phyloP scores from a whole-genome alignment of 2,113 vertebrate genomes.

The Tachysurus fulvidraco region DNA sequence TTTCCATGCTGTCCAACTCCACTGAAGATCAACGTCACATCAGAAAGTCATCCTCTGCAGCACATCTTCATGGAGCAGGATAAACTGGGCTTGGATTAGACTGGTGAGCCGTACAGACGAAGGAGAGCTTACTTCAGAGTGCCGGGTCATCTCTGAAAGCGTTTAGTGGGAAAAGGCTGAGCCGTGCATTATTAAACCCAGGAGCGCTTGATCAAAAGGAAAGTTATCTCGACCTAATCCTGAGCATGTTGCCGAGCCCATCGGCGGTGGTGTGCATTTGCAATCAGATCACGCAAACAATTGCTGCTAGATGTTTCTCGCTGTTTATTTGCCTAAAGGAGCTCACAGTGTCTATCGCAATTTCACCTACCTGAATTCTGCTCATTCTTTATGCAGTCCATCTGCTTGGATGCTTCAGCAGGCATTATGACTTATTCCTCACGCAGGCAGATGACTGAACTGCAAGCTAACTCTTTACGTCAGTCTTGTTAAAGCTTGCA shows the following conservation, averaged over 20 bases:
- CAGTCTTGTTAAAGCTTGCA: slow-evolving; percentile 1
- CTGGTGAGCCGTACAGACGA: slow-evolving; percentile 26
- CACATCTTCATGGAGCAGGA: slow-evolving; percentile 26
- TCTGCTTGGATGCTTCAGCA: slow-evolving; percentile 1
- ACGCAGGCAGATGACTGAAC: neutral
- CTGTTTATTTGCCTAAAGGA: slow-evolving; percentile 36
- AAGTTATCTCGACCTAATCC: slow-evolving; percentile 51
- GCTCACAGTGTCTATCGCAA: neutral
- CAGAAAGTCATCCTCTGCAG: slow-evolving; percentile 25
- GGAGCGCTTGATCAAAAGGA: slow-evolving; percentile 50
- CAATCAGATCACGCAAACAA: slow-evolving; percentile 50
- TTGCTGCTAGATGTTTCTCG: slow-evolving; percentile 29
- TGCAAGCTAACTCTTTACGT: slow-evolving; percentile 11
- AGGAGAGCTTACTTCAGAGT: slow-evolving; percentile 41
- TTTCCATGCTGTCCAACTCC: slow-evolving; percentile 5
- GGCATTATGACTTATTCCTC: slow-evolving; percentile 21
- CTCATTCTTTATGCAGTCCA: neutral
- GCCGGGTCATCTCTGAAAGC: slow-evolving; percentile 32
- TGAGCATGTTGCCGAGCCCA: slow-evolving; percentile 25
- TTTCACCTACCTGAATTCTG: neutral
- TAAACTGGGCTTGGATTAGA: slow-evolving; percentile 37
- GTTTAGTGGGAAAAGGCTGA: slow-evolving; percentile 40
- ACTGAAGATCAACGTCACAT: slow-evolving; percentile 40
- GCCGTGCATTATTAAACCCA: slow-evolving; percentile 56
- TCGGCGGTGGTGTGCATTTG: slow-evolving; percentile 35